Evolutionary conservation across 35 echinoderm and acorn worm genomes (phyloP).

Genomic region (Eucidaris tribuloides): DNA sequence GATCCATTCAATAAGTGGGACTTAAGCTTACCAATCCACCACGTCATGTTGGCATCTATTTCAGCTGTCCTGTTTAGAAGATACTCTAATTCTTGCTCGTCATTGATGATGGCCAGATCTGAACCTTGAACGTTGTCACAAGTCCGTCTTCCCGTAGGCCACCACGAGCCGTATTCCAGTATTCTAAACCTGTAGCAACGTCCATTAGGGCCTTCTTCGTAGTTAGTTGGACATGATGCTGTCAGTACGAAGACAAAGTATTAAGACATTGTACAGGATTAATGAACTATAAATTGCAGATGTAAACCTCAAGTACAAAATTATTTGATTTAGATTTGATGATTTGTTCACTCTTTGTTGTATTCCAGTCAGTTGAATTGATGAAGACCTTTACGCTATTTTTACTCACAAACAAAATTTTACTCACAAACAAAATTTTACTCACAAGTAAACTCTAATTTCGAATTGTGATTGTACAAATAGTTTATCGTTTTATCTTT

Average conservation of each 20-base stretch:
- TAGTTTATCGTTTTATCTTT: too few relatives aligned
- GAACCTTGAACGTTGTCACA: conserved; percentile 24
- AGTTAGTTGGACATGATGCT: conserved; percentile 37
- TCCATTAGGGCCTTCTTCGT: conserved; percentile 38
- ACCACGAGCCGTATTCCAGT: neutral
- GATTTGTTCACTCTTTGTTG: too few relatives aligned
- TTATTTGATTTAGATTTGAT: too few relatives aligned
- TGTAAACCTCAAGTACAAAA: too few relatives aligned
- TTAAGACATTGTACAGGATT: neutral
- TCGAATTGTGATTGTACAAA: too few relatives aligned
- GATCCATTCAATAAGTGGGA: too few relatives aligned
- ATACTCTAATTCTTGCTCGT: conserved; percentile 53
- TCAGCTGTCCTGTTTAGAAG: conserved; percentile 14
- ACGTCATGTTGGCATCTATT: neutral
- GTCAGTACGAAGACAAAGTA: neutral
- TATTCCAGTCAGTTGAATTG: too few relatives aligned
- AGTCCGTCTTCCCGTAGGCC: neutral
- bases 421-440: too few relatives aligned
- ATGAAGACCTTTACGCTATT: too few relatives aligned
- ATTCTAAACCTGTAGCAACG: conserved; percentile 21
- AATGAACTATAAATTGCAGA: neutral
- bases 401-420: too few relatives aligned
- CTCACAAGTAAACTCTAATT: too few relatives aligned
- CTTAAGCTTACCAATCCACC: conserved; percentile 70
- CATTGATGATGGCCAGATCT: conserved; percentile 55